These are phyloP conservation scores for Melitaea athalia DNA, from an alignment of 2,888 invertebrate species.

Conservation along the genomic window DNA sequence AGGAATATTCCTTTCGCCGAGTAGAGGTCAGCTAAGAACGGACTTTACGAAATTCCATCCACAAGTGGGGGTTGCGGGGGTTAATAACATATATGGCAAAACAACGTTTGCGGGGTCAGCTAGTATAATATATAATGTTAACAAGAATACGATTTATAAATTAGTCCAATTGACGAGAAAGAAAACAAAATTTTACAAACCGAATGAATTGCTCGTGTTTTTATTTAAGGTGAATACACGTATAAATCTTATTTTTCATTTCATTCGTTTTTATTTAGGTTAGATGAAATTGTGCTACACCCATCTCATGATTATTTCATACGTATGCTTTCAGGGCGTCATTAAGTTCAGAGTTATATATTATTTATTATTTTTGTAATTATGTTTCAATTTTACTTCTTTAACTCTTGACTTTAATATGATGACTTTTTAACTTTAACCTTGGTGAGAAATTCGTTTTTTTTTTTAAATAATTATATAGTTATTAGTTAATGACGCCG, in stretches of 20 bases:
- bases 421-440: too few species aligned
- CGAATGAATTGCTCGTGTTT: constrained; percentile 33
- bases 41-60: too few species aligned
- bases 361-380: background rate
- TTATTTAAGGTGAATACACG: constrained; percentile 27
- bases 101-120: too few species aligned
- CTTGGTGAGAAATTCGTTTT: too few species aligned
- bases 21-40: too few species aligned
- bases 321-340: constrained; percentile 15
- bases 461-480: too few species aligned
- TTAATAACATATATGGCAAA: too few species aligned
- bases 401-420: too few species aligned
- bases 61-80: too few species aligned
- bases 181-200: constrained; percentile 20
- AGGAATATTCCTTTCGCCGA: too few species aligned
- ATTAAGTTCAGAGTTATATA: constrained; percentile 6
- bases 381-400: background rate
- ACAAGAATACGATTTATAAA: background rate
- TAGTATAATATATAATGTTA: too few species aligned
- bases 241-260: constrained; percentile 35
- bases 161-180: constrained; percentile 9
- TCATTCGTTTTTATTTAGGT: constrained; percentile 35
- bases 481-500: too few species aligned
- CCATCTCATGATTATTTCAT: constrained; percentile 29
- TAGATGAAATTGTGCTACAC: constrained; percentile 20